A percentile compares a stretch with the other conserved stretches of the same genome.
phyloP scores from a whole-genome alignment of 1,140 invertebrate genomes.

The Phthorimaea operculella region DNA sequence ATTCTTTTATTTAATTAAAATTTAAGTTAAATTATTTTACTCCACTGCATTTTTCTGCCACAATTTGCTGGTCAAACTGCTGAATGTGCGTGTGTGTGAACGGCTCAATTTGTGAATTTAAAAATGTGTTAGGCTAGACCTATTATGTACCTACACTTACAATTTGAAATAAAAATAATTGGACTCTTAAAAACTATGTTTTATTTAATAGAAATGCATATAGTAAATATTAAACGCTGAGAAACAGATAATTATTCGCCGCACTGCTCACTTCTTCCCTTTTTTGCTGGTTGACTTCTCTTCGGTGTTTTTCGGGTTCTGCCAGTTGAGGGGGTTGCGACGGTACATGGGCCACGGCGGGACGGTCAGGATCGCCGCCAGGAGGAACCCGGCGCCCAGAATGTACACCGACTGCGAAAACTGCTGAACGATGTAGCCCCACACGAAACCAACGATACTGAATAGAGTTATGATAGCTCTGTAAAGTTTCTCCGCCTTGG shows the following conservation, averaged over 20 bases:
- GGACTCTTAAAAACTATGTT: conserved; percentile 15
- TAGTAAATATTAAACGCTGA: neutral
- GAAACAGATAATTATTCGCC: neutral
- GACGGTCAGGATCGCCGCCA: conserved; percentile 85
- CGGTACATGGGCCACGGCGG: conserved; percentile 96
- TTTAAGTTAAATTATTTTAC: too few relatives aligned
- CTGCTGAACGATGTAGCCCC: conserved; percentile 95
- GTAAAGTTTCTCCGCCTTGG: conserved; percentile 86
- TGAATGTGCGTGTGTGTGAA: too few relatives aligned
- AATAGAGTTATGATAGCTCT: conserved; percentile 90
- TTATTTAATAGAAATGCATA: conserved; percentile 14
- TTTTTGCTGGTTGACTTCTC: conserved; percentile 56
- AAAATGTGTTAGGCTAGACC: too few relatives aligned
- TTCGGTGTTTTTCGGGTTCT: conserved; percentile 72
- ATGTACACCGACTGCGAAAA: conserved; percentile 96
- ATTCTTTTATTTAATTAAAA: too few relatives aligned
- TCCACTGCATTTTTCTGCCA: too few relatives aligned
- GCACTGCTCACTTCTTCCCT: conserved; percentile 43
- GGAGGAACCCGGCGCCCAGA: conserved; percentile 87
- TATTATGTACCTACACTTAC: too few relatives aligned
- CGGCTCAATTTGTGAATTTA: too few relatives aligned
- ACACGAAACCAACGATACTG: conserved; percentile 87
- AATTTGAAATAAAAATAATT: conserved; percentile 1
- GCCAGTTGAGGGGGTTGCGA: conserved; percentile 90
- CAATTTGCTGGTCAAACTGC: too few relatives aligned